Evolutionary conservation across 1,140 invertebrate genomes (phyloP).

Genomic region (Stegodyphus dumicola): DNA sequence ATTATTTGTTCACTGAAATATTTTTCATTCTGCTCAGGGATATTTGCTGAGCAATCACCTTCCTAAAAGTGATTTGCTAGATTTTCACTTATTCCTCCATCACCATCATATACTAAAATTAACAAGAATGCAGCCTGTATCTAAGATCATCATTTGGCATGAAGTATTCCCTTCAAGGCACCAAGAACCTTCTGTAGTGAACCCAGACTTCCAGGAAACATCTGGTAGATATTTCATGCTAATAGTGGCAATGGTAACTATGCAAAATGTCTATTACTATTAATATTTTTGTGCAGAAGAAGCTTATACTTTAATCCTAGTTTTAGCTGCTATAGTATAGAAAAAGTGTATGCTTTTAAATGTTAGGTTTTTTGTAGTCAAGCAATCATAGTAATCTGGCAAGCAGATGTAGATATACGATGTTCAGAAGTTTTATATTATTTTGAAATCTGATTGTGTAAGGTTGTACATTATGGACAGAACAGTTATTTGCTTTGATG

Average conservation of each 20-base stretch:
- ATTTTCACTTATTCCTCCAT: conserved; percentile 66
- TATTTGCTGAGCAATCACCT: conserved; percentile 68
- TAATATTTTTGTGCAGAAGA: no score
- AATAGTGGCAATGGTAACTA: conserved; percentile 69
- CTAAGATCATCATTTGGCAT: conserved; percentile 68
- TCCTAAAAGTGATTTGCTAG: conserved; percentile 65
- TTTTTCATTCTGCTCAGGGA: conserved; percentile 65
- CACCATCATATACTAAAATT: conserved; percentile 67
- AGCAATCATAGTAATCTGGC: no score
- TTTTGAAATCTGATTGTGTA: no score
- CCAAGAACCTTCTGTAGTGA: conserved; percentile 61
- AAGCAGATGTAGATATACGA: no score
- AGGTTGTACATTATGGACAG: no score
- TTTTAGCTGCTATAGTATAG: no score
- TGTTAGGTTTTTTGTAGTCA: no score
- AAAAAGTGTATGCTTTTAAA: no score
- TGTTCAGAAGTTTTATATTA: no score
- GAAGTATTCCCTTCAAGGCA: conserved; percentile 67
- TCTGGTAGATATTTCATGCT: conserved; percentile 67
- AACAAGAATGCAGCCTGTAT: conserved; percentile 64
- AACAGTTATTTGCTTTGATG: no score
- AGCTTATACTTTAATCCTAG: no score
- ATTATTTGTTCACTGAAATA: conserved; percentile 3
- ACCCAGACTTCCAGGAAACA: conserved; percentile 65
- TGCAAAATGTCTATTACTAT: no score